These are phyloP conservation scores for Lepilemur septentrionalis DNA, from an alignment of 2,797 vertebrate genomes.

Conservation along the genomic window DNA sequence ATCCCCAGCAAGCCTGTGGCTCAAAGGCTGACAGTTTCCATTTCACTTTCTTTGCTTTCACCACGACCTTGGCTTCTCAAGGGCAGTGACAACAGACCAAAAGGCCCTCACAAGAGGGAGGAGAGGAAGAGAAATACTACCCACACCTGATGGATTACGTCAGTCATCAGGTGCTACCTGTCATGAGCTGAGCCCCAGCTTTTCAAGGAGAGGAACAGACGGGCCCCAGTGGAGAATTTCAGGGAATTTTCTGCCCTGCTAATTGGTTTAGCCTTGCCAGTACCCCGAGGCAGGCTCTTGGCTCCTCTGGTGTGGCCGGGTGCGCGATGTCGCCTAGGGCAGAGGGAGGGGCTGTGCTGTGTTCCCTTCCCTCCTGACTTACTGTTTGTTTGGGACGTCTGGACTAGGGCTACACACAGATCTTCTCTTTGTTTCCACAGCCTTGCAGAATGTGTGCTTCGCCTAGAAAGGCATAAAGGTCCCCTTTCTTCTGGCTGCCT, in stretches of 20 bases:
- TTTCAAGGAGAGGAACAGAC: background rate
- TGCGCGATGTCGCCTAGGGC: background rate
- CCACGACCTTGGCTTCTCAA: background rate
- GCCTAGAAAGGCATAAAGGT: slow-evolving; percentile 19
- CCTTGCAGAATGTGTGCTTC: background rate
- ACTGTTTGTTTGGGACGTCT: slow-evolving; percentile 44
- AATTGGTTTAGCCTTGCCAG: background rate
- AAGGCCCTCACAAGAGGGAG: background rate
- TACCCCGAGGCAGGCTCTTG: accelerated
- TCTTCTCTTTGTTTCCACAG: slow-evolving; percentile 60
- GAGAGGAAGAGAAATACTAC: background rate
- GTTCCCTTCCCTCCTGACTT: slow-evolving; percentile 35
- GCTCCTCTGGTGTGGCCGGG: background rate
- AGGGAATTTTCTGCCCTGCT: background rate
- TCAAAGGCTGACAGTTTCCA: background rate
- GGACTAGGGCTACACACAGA: slow-evolving; percentile 40
- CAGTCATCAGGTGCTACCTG: background rate
- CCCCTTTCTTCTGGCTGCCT: background rate
- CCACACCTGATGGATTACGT: accelerated
- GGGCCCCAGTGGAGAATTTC: background rate
- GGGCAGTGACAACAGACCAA: background rate
- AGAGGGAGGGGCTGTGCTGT: background rate
- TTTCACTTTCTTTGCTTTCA: background rate
- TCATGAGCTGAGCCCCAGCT: background rate
- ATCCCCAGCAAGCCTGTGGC: background rate